Conservation (phyloP, 2,797 vertebrate genomes). For the Lates japonicus region DNA sequence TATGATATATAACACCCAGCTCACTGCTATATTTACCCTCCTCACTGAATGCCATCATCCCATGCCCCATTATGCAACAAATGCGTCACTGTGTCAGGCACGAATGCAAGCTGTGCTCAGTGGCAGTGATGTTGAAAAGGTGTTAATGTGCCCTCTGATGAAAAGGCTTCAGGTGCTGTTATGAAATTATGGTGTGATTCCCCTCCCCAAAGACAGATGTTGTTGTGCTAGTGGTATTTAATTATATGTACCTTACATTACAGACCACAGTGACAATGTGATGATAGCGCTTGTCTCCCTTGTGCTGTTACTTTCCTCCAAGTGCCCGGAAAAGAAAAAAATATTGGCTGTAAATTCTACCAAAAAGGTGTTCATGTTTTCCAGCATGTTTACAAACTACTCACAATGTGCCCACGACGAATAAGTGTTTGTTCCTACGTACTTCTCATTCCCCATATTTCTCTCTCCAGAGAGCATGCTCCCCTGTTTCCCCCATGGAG, state of each 20-base stretch:
- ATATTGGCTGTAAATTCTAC: background rate
- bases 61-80: slow-evolving; percentile 43
- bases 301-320: slow-evolving; percentile 1
- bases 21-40: slow-evolving; percentile 65
- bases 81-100: slow-evolving; percentile 56
- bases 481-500: slow-evolving; percentile 92
- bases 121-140: slow-evolving; percentile 59
- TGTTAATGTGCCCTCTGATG: slow-evolving; percentile 57
- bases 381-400: background rate
- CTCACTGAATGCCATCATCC: slow-evolving; percentile 45
- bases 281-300: background rate
- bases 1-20: slow-evolving; percentile 28
- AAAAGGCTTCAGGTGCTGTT: slow-evolving; percentile 48
- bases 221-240: background rate
- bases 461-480: slow-evolving; percentile 90
- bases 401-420: background rate
- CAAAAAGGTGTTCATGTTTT: background rate
- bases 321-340: background rate
- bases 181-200: slow-evolving; percentile 18
- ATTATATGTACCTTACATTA: background rate
- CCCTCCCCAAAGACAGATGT: background rate
- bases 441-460: background rate
- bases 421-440: background rate
- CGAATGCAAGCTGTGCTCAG: slow-evolving; percentile 54
- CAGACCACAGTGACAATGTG: background rate